These are phyloP conservation scores for Palythoa caribaeorum DNA, from an alignment of 92 coral and sea anemone species.

Conservation along the genomic window DNA sequence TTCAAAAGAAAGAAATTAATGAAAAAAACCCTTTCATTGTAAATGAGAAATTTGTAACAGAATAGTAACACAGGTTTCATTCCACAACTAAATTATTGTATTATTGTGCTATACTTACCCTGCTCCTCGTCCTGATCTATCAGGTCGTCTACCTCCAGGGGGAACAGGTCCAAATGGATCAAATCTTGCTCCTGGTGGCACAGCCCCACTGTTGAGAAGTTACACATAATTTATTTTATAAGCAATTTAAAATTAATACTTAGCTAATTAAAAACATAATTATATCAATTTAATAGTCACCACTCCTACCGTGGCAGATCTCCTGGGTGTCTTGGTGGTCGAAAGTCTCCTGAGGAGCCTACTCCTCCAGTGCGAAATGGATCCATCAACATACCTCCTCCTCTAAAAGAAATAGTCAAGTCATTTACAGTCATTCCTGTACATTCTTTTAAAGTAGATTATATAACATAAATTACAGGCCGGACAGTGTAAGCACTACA, in stretches of 20 bases:
- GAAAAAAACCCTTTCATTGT: no score
- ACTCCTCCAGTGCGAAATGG: conserved; percentile 91
- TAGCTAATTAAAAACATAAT: no score
- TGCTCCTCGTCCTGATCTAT: conserved; percentile 88
- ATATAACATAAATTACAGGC: no score
- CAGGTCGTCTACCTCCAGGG: conserved; percentile 78
- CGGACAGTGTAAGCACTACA: no score
- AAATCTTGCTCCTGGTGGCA: conserved; percentile 98
- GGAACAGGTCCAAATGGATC: conserved; percentile 99
- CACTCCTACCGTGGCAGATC: conserved; percentile 77
- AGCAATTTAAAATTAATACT: no score
- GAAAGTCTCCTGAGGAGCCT: conserved; percentile 60
- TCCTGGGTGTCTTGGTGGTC: conserved; percentile 73
- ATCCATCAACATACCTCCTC: conserved; percentile 99
- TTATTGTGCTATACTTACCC: conserved; percentile 60
- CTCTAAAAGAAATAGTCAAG: conserved; percentile 25
- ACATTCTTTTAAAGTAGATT: no score
- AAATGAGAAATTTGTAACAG: no score
- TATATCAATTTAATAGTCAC: not conserved
- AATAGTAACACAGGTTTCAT: no score
- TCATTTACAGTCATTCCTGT: not conserved
- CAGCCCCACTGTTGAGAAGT: conserved; percentile 76
- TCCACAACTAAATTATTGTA: no score
- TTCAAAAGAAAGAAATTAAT: not conserved
- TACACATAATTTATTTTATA: no score